Evolutionary conservation across 2,888 invertebrate genomes (phyloP).

Genomic region (Allacma fusca): DNA sequence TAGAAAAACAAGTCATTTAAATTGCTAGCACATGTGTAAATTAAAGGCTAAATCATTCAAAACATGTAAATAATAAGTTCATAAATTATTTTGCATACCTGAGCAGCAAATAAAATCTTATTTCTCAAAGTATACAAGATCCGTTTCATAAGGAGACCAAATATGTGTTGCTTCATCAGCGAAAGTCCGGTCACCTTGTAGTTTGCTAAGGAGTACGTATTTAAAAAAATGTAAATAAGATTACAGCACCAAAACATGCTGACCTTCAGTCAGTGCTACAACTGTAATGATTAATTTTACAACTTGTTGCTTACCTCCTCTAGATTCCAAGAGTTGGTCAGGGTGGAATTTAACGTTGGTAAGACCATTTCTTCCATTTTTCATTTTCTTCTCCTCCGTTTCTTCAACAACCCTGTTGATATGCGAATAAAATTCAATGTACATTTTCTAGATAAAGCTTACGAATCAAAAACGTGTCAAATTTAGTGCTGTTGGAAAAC

Average conservation of each 20-base stretch:
- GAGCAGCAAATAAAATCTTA: slow-evolving; percentile 52
- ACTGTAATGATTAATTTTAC: not conserved
- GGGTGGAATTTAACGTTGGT: slow-evolving; percentile 10
- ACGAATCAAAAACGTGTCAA: not conserved
- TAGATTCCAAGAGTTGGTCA: not conserved
- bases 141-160: slow-evolving; percentile 64
- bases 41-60: too few relatives aligned
- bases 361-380: slow-evolving; percentile 14
- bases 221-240: too few relatives aligned
- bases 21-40: too few relatives aligned
- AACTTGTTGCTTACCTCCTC: not conserved
- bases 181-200: slow-evolving; percentile 62
- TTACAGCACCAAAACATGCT: not conserved
- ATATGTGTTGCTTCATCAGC: slow-evolving; percentile 63
- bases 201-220: slow-evolving; percentile 11
- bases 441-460: not conserved
- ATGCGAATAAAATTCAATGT: not conserved
- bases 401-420: slow-evolving; percentile 56
- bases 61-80: not conserved
- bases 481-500: not conserved
- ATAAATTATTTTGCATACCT: slow-evolving; percentile 44
- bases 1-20: not conserved
- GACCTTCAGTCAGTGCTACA: not conserved
- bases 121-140: slow-evolving; percentile 62
- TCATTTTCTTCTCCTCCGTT: slow-evolving; percentile 12